Base-by-base conservation (phyloP, 2,113 vertebrate genomes). In the Maccullochella peelii region DNA sequence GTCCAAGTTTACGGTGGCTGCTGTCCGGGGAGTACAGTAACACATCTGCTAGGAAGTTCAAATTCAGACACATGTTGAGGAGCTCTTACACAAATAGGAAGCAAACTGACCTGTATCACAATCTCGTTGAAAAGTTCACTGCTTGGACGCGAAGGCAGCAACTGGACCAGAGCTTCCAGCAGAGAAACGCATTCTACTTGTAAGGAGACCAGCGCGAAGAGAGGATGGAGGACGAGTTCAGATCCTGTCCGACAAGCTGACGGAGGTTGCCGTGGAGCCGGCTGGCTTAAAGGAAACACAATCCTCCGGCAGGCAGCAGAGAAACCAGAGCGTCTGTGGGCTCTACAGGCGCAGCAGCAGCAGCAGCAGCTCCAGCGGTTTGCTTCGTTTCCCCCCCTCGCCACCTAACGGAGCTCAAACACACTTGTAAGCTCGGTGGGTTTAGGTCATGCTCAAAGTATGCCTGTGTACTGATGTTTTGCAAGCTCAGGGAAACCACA, bases 401-500 rank as follows among this genome's bases (percentile, higher is more conserved):
- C 80, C 86, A 83, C 81, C 78, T 72, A 73, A 77, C 84, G 50
- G 58, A 83, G 91, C 91, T 85, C 77, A 73, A 68, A 86, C 80
- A 89, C 88, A 88, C 89, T 86, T 85, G 88, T 86, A 82, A 84
- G 77, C 84, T 84, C 69, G 81, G 82, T 89, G 85, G 84, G 93
- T 95, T 94, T 94, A 94, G 95, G 93, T 96, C 95, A 95, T 92
- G 92, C 94, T 95, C 93, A 92, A 96, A 95, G 88, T 95, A 95
- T 95, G 94, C 77, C 86, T 89, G 84, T 84, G 10, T 33, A 74
- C 90, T 82, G 86, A 82, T 93, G 93, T 94, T 95, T 88, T 94
- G 94, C 93, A 95, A 94, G 95, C 95, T 95, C 94, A 95, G 94
- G 90, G 90, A 95, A 95, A 96, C 94, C 96, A 96, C 96, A 96